Evolutionary conservation across 2,888 invertebrate genomes (phyloP).

Genomic region (Drosophila tanythrix): DNA sequence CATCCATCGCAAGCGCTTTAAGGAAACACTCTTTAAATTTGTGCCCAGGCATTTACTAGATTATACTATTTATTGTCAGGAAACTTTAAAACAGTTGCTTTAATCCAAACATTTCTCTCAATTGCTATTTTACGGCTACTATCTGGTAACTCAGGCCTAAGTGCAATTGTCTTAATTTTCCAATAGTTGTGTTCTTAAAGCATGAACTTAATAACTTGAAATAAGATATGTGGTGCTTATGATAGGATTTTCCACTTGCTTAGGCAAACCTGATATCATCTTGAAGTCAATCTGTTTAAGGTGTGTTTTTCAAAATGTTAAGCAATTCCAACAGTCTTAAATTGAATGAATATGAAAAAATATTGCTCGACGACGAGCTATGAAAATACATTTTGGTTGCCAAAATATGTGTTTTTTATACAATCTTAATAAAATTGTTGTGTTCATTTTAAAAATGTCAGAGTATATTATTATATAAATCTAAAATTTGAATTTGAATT

Average conservation of each 20-base stretch:
- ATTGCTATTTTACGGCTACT: rapidly evolving
- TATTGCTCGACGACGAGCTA: background rate
- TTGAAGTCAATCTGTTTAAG: too few relatives aligned
- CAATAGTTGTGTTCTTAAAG: background rate
- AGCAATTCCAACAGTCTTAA: background rate
- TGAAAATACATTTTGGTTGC: background rate
- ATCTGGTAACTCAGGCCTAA: background rate
- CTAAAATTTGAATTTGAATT: too few relatives aligned
- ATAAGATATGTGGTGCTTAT: background rate
- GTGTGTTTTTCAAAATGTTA: background rate
- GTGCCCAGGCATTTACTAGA: background rate
- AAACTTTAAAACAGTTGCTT: background rate
- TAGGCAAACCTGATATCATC: background rate
- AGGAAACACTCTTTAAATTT: background rate
- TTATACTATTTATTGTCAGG: background rate
- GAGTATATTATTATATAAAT: background rate
- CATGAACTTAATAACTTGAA: background rate
- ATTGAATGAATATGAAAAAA: background rate
- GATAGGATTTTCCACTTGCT: background rate
- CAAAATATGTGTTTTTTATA: background rate
- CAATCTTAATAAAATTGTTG: background rate
- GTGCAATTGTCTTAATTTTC: background rate
- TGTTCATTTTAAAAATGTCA: background rate
- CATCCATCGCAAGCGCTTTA: background rate
- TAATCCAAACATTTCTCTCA: background rate